Evolutionary conservation across 2,888 invertebrate genomes (phyloP).

Genomic region (Netelia fuscicornis): DNA sequence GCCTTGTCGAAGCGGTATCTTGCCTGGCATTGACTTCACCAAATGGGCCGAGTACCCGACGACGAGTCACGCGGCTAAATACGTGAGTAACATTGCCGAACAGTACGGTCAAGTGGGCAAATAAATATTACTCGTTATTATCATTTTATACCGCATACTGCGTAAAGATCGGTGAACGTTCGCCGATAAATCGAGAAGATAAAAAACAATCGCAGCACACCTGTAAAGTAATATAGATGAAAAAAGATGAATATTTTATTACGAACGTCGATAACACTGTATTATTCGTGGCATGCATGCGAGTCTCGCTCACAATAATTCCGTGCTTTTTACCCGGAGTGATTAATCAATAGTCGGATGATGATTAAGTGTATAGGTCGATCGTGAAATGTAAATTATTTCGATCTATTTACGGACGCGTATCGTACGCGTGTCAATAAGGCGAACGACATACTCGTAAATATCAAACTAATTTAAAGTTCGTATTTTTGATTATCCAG

Average conservation of each 20-base stretch:
- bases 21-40: slow-evolving; percentile 94
- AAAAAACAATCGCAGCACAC: not conserved
- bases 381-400: slow-evolving; percentile 29
- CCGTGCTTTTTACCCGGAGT: slow-evolving; percentile 47
- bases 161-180: slow-evolving; percentile 26
- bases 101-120: slow-evolving; percentile 84
- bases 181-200: slow-evolving; percentile 9
- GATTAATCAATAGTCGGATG: slow-evolving; percentile 43
- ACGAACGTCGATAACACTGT: slow-evolving; percentile 25
- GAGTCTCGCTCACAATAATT: slow-evolving; percentile 49
- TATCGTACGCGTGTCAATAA: slow-evolving; percentile 26
- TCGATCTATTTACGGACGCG: not conserved
- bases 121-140: slow-evolving; percentile 70
- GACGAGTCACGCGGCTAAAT: slow-evolving; percentile 86
- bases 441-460: slow-evolving; percentile 50
- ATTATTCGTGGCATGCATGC: slow-evolving; percentile 49
- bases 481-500: slow-evolving; percentile 16
- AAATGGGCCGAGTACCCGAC: slow-evolving; percentile 93
- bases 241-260: slow-evolving; percentile 6
- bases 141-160: slow-evolving; percentile 35
- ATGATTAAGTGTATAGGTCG: slow-evolving; percentile 14
- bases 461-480: slow-evolving; percentile 65
- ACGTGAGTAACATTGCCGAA: slow-evolving; percentile 89
- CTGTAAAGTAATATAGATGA: slow-evolving; percentile 9
- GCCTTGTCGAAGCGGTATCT: slow-evolving; percentile 94